phyloP scores from a whole-genome alignment of 2,888 invertebrate species.

The Troides helena region DNA sequence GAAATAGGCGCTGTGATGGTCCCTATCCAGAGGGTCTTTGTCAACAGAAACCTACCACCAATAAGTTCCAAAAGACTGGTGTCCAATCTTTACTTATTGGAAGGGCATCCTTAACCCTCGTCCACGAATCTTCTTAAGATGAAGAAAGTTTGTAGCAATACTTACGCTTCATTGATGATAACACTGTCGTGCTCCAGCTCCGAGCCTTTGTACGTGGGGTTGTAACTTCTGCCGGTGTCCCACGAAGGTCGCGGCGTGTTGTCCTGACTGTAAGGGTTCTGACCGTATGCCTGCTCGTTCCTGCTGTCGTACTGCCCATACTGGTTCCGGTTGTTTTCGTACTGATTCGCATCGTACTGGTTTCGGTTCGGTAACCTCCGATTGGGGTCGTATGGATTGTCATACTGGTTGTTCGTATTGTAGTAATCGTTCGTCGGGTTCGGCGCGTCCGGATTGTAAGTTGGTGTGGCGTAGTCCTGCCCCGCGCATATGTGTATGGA shows the following conservation, averaged over 20 bases:
- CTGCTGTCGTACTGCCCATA: slow-evolving; percentile 47
- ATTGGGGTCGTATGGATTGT: slow-evolving; percentile 67
- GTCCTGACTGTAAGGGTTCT: slow-evolving; percentile 46
- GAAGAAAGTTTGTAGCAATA: slow-evolving; percentile 32
- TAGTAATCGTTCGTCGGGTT: slow-evolving; percentile 64
- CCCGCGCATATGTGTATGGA: slow-evolving; percentile 50
- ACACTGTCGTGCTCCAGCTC: slow-evolving; percentile 71
- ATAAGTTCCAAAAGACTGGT: too few species aligned
- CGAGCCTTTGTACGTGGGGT: slow-evolving; percentile 50
- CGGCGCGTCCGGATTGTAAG: slow-evolving; percentile 61
- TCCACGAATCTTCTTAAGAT: too few species aligned
- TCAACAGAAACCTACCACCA: too few species aligned
- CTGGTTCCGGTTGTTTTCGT: slow-evolving; percentile 36
- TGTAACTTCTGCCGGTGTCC: slow-evolving; percentile 55
- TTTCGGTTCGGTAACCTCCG: slow-evolving; percentile 49
- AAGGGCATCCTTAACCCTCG: too few species aligned
- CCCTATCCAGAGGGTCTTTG: too few species aligned
- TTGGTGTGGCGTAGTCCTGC: slow-evolving; percentile 64
- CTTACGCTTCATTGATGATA: slow-evolving; percentile 80
- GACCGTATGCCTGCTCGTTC: slow-evolving; percentile 33
- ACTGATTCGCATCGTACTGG: slow-evolving; percentile 42
- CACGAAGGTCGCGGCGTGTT: slow-evolving; percentile 56
- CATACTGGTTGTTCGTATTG: slow-evolving; percentile 55
- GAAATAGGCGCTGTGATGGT: too few species aligned
- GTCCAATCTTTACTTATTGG: too few species aligned